Conservation (phyloP, 2,888 invertebrate genomes). For the Yponomeuta evonymella region DNA sequence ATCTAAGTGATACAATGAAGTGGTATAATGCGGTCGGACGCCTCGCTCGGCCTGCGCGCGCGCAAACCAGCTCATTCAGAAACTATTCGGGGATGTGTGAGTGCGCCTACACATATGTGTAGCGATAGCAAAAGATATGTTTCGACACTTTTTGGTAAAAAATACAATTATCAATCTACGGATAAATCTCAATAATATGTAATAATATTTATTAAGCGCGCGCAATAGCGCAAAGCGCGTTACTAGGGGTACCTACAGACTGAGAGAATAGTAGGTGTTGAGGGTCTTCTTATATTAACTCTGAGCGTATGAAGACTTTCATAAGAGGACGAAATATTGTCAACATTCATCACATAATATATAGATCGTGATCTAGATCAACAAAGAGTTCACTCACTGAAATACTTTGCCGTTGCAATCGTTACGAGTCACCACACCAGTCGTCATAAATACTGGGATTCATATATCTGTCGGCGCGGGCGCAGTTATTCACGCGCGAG, state of each 20-base stretch:
- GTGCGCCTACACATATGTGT: constrained; percentile 17
- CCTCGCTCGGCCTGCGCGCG: constrained; percentile 38
- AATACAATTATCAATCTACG: too few species aligned
- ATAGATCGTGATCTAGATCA: not conserved
- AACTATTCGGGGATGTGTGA: constrained; percentile 35
- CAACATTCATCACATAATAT: not conserved
- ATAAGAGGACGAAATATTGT: not conserved
- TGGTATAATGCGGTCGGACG: constrained; percentile 43
- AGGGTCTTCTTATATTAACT: not conserved
- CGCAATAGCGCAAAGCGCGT: too few species aligned
- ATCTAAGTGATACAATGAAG: constrained; percentile 63
- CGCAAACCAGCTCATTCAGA: constrained; percentile 39
- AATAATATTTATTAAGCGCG: too few species aligned
- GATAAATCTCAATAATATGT: too few species aligned
- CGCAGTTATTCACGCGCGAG: constrained; percentile 53
- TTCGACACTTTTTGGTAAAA: not conserved
- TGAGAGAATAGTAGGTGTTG: not conserved
- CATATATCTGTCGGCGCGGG: constrained; percentile 68
- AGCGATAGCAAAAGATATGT: constrained; percentile 26
- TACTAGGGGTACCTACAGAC: too few species aligned
- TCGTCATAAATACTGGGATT: constrained; percentile 57
- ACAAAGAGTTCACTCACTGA: not conserved
- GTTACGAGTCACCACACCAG: constrained; percentile 40
- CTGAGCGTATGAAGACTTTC: not conserved
- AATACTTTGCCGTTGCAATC: not conserved